A percentile compares a stretch with the other conserved stretches of the same genome.
Conservation (phyloP, 2,113 vertebrate species). For the Dinomys branickii region DNA sequence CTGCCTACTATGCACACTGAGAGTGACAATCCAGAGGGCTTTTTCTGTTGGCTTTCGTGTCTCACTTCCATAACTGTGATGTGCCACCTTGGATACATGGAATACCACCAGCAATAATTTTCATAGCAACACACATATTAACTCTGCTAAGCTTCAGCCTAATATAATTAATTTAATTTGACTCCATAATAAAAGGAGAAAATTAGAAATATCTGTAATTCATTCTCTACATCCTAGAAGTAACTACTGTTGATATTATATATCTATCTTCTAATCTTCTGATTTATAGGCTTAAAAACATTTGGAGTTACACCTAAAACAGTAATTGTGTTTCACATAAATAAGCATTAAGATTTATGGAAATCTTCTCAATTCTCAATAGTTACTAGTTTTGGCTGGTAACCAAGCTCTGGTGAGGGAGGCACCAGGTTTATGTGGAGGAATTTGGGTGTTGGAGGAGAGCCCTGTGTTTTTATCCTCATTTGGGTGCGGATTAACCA, state of each 20-base stretch:
- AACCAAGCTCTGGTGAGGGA: neutral
- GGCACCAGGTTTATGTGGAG: neutral
- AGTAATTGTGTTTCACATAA: neutral
- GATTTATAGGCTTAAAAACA: slow-evolving; percentile 7
- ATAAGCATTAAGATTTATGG: neutral
- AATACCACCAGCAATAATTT: neutral
- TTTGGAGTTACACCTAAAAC: neutral
- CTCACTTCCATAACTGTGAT: neutral
- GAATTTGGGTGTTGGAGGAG: neutral
- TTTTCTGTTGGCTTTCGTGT: neutral
- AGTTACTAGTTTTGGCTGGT: neutral
- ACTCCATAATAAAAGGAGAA: neutral
- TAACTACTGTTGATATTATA: neutral
- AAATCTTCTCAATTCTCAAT: neutral
- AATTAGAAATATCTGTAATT: neutral
- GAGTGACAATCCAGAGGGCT: neutral
- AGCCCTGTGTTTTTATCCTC: neutral
- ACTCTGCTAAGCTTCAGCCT: neutral
- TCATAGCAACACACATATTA: neutral
- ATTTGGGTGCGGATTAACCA: neutral
- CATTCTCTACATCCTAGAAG: neutral
- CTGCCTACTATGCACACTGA: neutral
- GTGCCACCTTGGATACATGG: neutral
- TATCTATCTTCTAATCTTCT: neutral
- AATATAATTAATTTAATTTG: neutral